phyloP scores from a whole-genome alignment of 92 coral and sea anemone species.

The Zoanthus sociatus region DNA sequence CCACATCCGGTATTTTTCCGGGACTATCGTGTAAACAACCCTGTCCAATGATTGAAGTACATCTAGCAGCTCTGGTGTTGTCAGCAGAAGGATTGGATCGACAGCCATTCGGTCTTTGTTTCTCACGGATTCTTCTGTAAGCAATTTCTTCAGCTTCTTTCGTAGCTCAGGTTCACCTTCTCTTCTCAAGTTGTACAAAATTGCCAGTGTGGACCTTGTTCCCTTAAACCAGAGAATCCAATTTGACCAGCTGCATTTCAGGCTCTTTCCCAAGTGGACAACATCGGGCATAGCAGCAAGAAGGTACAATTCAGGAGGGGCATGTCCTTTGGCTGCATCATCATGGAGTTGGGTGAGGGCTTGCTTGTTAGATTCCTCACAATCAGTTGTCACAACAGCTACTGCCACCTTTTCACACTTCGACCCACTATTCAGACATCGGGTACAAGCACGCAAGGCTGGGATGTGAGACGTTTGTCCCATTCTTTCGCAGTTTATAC shows the following conservation, averaged over 20 bases:
- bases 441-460: no score
- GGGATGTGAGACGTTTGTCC: no score
- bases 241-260: slow-evolving; percentile 47
- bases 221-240: slow-evolving; percentile 37
- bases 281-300: slow-evolving; percentile 27
- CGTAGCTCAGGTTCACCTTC: not conserved
- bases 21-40: slow-evolving; percentile 6
- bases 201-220: slow-evolving; percentile 22
- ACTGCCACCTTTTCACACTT: no score
- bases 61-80: slow-evolving; percentile 22
- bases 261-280: slow-evolving; percentile 35
- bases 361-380: no score
- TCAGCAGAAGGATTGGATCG: slow-evolving; percentile 2
- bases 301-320: slow-evolving; percentile 6
- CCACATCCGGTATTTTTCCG: slow-evolving; percentile 1
- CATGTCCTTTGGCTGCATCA: not conserved
- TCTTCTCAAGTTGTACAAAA: slow-evolving; percentile 26
- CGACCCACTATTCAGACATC: no score
- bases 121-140: slow-evolving; percentile 19
- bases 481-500: no score
- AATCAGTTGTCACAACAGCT: no score
- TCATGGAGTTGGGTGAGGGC: no score
- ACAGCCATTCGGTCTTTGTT: slow-evolving; percentile 49
- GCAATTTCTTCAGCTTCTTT: slow-evolving; percentile 17
- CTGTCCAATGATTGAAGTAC: not conserved